Base-by-base conservation (phyloP, 2,888 invertebrate species). In the Lacanobia oleracea region DNA sequence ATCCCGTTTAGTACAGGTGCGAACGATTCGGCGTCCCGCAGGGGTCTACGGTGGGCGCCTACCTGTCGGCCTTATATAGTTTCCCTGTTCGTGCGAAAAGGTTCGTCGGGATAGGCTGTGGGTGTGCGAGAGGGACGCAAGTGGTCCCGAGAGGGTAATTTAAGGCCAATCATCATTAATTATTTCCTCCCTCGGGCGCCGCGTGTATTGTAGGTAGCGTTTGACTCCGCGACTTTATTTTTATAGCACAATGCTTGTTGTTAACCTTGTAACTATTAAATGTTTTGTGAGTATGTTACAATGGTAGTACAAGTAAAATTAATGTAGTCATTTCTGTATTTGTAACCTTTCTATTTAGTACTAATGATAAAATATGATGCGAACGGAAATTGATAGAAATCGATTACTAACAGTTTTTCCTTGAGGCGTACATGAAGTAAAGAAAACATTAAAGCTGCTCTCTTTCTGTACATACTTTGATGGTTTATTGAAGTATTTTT, bases 131-230 rank as follows among this genome's bases (percentile, higher is more conserved):
- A 70, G 92, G 86, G 95, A 95, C 78, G 88, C 37, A 64, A 76
- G 72, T 83, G 88, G 89, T 87, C 89, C 88, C 88, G 92, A 92
- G 94, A 93, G 94, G 94, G 94, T 95, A 95, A 95, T 95, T 95
- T 94, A 90, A 93, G 95, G 93, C 92, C 95, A 96, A 96, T 96
- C 96, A 96, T 95, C 95, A 95, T 95, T 96, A 95, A 95, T 95
- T 95, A 95, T 93, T 93, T 91, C 88, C 89, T 93, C 93, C 95
- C 93, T 85, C 88, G 89, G 90, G 92, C 90, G 84, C 88, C 92
- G 92, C 92, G 93, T 93, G 93, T 88, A 88, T 89, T 87, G 89
- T 84, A 87, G 88, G 91, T 90, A 92, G 82, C 88, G 87, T 86
- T 91, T 88, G 90, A 88, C 87, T 90, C 86, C 72, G 84, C 74